phyloP scores from a whole-genome alignment of 2,888 invertebrate species.

The Tryphoninae sp. region DNA sequence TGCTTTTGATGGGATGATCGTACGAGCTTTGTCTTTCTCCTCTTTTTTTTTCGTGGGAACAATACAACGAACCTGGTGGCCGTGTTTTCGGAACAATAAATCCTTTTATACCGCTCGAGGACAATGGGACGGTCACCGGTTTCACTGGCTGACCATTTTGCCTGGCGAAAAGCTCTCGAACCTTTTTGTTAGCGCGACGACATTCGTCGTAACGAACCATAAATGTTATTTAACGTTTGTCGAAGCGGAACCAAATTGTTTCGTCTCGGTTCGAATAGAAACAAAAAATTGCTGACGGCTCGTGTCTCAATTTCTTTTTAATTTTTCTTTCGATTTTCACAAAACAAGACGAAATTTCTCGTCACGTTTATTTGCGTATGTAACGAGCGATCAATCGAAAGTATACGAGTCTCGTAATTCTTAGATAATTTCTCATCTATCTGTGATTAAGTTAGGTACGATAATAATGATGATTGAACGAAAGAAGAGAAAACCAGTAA shows the following conservation, averaged over 20 bases:
- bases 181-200: background rate
- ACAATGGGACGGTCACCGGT: no score
- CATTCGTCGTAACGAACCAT: background rate
- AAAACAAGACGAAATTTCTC: background rate
- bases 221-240: background rate
- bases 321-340: background rate
- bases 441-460: background rate
- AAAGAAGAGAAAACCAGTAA: conserved; percentile 20
- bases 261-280: conserved; percentile 1
- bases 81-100: no score
- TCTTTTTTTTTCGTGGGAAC: no score
- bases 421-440: background rate
- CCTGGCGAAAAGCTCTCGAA: background rate
- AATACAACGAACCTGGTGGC: no score
- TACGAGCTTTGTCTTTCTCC: no score
- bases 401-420: background rate
- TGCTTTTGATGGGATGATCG: background rate
- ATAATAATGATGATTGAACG: background rate
- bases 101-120: no score
- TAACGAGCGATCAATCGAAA: background rate
- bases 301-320: background rate
- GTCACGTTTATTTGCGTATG: background rate
- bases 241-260: background rate
- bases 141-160: background rate
- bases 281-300: background rate